Evolutionary conservation across 1,140 invertebrate species (phyloP).

Genomic region (Harlomillsia oculata): DNA sequence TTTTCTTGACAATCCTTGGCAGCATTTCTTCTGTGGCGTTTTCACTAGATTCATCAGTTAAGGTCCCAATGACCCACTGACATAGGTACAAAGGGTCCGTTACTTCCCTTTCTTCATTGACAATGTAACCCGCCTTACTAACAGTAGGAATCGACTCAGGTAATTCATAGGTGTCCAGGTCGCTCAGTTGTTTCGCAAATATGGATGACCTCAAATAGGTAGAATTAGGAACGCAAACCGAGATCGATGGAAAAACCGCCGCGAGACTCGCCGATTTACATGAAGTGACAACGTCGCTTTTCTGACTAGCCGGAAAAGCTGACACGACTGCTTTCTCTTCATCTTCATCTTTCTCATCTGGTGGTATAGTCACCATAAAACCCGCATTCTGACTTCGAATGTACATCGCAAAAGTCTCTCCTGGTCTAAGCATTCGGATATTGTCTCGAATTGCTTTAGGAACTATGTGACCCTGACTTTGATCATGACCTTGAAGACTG

Average conservation of each 20-base stretch:
- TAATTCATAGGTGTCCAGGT: background rate
- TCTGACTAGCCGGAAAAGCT: constrained; percentile 6
- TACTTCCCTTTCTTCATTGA: constrained; percentile 11
- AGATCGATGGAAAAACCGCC: constrained; percentile 1
- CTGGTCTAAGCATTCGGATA: background rate
- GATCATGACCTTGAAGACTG: background rate
- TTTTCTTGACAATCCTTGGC: constrained; percentile 11
- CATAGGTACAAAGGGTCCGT: background rate
- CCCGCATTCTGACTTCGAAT: constrained; percentile 7
- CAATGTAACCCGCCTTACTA: background rate
- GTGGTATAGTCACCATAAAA: background rate
- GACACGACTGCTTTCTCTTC: background rate
- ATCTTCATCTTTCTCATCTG: background rate
- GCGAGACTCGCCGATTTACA: background rate
- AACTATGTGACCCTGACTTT: too few species aligned
- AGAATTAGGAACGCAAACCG: background rate
- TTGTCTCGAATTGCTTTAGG: background rate
- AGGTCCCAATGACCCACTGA: constrained; percentile 1
- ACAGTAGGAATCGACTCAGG: background rate
- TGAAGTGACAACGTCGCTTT: background rate
- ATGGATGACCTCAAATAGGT: background rate
- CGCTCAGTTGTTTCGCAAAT: constrained; percentile 1
- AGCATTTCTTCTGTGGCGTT: background rate
- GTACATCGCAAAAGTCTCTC: constrained; percentile 12
- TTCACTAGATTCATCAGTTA: background rate